Evolutionary conservation across 2,113 vertebrate species (phyloP).

Genomic region (Pantherophis guttatus): DNA sequence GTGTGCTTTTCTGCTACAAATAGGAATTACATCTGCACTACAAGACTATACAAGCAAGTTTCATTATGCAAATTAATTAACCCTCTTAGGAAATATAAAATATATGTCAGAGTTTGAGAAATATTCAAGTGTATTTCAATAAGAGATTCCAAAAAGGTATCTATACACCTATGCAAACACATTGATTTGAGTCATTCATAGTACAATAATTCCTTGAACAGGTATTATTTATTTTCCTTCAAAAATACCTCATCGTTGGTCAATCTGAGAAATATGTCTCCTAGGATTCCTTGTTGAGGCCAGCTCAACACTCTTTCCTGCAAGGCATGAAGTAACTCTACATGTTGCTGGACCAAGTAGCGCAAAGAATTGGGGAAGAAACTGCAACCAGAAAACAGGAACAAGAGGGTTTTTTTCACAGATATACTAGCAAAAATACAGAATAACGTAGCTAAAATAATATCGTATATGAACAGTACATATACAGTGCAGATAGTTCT

Average conservation of each 20-base stretch:
- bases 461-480: not conserved
- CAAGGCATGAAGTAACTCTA: slow-evolving; percentile 89
- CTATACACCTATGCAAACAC: not conserved
- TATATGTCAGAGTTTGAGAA: not conserved
- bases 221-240: not conserved
- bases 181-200: not conserved
- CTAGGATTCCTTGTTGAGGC: slow-evolving; percentile 93
- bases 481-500: not conserved
- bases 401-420: not conserved
- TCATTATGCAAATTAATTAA: not conserved
- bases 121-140: not conserved
- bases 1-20: not conserved
- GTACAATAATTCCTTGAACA: not conserved
- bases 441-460: not conserved
- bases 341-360: slow-evolving; percentile 93
- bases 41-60: not conserved
- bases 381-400: slow-evolving; percentile 62
- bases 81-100: not conserved
- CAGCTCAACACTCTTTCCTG: slow-evolving; percentile 91
- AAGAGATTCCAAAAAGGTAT: not conserved
- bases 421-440: not conserved
- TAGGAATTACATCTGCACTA: not conserved
- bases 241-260: slow-evolving; percentile 87
- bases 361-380: slow-evolving; percentile 91
- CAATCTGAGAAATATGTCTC: slow-evolving; percentile 93